Base-by-base conservation (phyloP, 2,888 invertebrate species). In the Conistra vaccinii region DNA sequence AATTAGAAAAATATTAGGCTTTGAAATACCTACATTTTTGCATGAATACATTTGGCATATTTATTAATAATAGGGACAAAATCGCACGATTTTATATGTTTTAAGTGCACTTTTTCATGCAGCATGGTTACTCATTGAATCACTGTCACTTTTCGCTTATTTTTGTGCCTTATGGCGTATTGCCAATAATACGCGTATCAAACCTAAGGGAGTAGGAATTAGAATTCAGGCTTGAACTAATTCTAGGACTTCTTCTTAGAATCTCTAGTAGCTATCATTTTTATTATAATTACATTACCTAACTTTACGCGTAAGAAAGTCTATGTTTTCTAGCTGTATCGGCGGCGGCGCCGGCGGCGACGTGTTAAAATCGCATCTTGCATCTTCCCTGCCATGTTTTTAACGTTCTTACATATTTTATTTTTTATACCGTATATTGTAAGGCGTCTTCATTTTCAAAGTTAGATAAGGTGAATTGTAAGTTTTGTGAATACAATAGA, bases 401-500 rank as follows among this genome's bases (percentile, higher is more conserved):
- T 55, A 76, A 65, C 17, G 9, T 76, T 76, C 58, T 76, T 57
- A 71, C 17, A 69, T 65, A 26, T 80, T 80, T 65, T 65, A 63
- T 62, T 76, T 72, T 73, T 53, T 63, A 45, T 80, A 65, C 42
- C 4, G 12, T 76, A 57, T 48, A 69, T 66, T 76, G 32, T 78
- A 75, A 71, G 68, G 20, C 23, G 6, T 66, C 3, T 61, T 60
- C 9, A 9, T 71, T 76, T 72, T 73, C 58, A 55, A 69, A 71
- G 42, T 63, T 39, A 68, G 26, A 4, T 77, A 74, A 71, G 32
- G 32, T 62, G 35, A 35, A 9, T 67, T 23, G 48, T 71, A 65
- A 55, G 53, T 68, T 81, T 72, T 78, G 63, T 68, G 78, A 70
- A 69, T 77, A 76, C 71, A 67, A 69, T 75, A 55, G 12, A 51